Conservation (phyloP, 1,140 invertebrate species). For the Neuroterus valhalla region DNA sequence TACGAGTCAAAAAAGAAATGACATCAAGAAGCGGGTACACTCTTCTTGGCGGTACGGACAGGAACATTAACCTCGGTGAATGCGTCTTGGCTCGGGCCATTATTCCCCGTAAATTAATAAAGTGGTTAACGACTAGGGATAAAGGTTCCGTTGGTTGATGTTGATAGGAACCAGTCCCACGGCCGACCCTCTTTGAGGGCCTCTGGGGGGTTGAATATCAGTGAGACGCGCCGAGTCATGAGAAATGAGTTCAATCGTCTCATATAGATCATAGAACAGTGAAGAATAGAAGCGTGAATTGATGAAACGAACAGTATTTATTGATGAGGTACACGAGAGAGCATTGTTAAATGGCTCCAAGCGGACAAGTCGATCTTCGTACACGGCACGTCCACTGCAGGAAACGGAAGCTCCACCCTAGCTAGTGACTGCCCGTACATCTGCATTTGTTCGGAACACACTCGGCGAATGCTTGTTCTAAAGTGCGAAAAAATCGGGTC, state of each 20-base stretch:
- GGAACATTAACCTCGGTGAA: conserved; percentile 26
- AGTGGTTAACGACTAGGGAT: conserved; percentile 61
- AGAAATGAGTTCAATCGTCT: neutral
- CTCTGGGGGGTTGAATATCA: conserved; percentile 26
- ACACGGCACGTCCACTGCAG: conserved; percentile 65
- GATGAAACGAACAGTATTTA: conserved; percentile 13
- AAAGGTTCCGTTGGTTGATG: conserved; percentile 49
- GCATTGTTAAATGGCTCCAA: conserved; percentile 1
- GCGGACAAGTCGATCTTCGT: conserved; percentile 51
- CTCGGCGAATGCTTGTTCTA: conserved; percentile 20
- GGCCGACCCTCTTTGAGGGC: conserved; percentile 7
- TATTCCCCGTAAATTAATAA: conserved; percentile 68
- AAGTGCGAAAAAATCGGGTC: conserved; percentile 18
- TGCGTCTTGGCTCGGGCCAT: conserved; percentile 49
- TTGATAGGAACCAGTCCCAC: conserved; percentile 34
- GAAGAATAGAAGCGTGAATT: neutral
- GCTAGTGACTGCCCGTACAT: conserved; percentile 35
- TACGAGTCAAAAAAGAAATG: neutral
- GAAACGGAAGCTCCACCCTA: conserved; percentile 72
- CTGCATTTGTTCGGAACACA: conserved; percentile 41
- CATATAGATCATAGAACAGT: neutral
- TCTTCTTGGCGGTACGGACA: neutral
- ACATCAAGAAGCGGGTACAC: neutral
- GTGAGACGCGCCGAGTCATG: neutral
- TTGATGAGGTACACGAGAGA: neutral